Conservation (phyloP, 2,113 vertebrate genomes). For the Natator depressus region DNA sequence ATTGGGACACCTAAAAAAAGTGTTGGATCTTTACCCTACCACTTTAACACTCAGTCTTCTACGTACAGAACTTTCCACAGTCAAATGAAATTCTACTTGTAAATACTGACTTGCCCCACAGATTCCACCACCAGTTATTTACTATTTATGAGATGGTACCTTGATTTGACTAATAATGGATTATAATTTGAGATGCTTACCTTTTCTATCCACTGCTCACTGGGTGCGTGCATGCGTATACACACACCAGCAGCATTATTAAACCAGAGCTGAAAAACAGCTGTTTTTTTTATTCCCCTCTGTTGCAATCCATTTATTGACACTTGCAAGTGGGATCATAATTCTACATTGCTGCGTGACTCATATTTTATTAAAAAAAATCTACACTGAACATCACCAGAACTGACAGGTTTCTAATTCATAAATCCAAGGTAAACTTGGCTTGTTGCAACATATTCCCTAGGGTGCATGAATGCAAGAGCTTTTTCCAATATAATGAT, state of each 20-base stretch:
- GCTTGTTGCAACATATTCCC: not conserved
- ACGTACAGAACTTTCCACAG: not conserved
- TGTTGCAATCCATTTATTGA: not conserved
- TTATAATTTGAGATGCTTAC: not conserved
- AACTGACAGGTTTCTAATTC: not conserved
- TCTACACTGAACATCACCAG: not conserved
- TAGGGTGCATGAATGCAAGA: not conserved
- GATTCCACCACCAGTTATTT: not conserved
- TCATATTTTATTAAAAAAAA: not conserved
- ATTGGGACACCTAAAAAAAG: not conserved
- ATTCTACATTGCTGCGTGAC: not conserved
- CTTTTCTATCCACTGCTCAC: fast-evolving
- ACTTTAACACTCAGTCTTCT: not conserved
- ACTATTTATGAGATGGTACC: not conserved
- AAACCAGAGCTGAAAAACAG: not conserved
- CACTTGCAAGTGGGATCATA: not conserved
- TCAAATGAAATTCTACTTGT: not conserved
- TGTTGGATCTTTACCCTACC: not conserved
- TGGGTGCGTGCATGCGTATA: fast-evolving
- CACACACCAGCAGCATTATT: not conserved
- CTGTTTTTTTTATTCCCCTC: not conserved
- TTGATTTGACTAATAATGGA: not conserved
- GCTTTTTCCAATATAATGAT: not conserved
- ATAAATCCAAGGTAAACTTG: not conserved
- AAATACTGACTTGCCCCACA: not conserved